phyloP scores from a whole-genome alignment of 2,113 vertebrate species.

The Otis tarda region DNA sequence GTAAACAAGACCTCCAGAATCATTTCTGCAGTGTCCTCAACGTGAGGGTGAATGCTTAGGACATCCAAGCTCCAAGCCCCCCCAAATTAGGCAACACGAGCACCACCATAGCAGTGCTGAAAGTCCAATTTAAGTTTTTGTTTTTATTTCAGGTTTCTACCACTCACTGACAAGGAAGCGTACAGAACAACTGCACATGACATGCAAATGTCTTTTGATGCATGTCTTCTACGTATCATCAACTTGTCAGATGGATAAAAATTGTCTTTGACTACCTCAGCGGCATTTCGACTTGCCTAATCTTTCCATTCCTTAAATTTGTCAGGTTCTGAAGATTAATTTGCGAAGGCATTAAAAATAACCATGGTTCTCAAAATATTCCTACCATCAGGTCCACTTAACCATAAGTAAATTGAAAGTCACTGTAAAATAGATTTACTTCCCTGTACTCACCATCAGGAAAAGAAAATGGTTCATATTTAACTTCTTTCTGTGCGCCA shows the following conservation, averaged over 20 bases:
- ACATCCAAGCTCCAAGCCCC: not conserved
- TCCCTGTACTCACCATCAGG: constrained; percentile 83
- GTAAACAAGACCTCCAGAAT: not conserved
- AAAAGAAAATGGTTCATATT: constrained; percentile 92
- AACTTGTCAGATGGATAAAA: not conserved
- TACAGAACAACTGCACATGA: not conserved
- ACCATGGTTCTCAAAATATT: not conserved
- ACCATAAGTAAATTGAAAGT: not conserved
- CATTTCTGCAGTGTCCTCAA: not conserved
- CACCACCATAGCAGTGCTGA: not conserved
- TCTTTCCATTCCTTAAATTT: not conserved
- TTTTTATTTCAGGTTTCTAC: not conserved
- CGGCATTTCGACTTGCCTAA: not conserved
- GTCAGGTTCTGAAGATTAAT: not conserved
- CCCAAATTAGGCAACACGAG: not conserved
- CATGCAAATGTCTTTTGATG: not conserved
- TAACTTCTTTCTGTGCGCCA: constrained; percentile 83
- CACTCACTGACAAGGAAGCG: not conserved
- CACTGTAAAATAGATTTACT: not conserved
- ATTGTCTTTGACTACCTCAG: not conserved
- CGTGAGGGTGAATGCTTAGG: not conserved
- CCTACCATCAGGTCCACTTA: not conserved
- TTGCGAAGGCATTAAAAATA: not conserved
- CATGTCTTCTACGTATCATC: not conserved
- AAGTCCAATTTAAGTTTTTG: not conserved